Percentiles rank a stretch among this genome's conserved stretches.
phyloP scores from a whole-genome alignment of 2,113 vertebrate genomes.

The Pelusios castaneus region DNA sequence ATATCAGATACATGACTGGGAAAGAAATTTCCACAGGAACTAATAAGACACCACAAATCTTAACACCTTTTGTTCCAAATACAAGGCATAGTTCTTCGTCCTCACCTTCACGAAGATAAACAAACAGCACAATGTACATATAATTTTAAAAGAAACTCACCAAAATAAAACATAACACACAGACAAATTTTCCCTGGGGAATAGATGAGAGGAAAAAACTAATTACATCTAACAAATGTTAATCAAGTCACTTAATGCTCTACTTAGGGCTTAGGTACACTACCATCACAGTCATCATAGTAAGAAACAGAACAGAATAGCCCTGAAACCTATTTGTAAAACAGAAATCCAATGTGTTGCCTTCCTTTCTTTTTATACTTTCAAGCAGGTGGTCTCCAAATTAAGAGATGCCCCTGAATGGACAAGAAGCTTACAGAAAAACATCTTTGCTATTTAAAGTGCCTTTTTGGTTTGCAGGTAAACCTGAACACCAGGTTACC shows the following conservation, averaged over 20 bases:
- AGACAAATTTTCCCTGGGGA: not conserved
- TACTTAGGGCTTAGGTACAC: not conserved
- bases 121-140: not conserved
- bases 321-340: not conserved
- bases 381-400: not conserved
- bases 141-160: not conserved
- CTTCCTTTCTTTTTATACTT: not conserved
- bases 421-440: not conserved
- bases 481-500: not conserved
- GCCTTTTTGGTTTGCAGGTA: not conserved
- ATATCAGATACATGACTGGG: not conserved
- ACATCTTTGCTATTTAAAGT: not conserved
- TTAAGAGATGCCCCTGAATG: not conserved
- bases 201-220: not conserved
- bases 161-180: not conserved
- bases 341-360: not conserved
- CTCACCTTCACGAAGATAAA: not conserved
- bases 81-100: not conserved
- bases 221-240: not conserved
- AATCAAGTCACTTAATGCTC: not conserved
- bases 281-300: not conserved
- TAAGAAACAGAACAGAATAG: not conserved
- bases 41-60: not conserved
- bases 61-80: not conserved
- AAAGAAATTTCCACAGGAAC: not conserved